These are phyloP conservation scores for Tetramorium bicarinatum DNA, from an alignment of 2,888 invertebrate genomes.

Conservation along the genomic window DNA sequence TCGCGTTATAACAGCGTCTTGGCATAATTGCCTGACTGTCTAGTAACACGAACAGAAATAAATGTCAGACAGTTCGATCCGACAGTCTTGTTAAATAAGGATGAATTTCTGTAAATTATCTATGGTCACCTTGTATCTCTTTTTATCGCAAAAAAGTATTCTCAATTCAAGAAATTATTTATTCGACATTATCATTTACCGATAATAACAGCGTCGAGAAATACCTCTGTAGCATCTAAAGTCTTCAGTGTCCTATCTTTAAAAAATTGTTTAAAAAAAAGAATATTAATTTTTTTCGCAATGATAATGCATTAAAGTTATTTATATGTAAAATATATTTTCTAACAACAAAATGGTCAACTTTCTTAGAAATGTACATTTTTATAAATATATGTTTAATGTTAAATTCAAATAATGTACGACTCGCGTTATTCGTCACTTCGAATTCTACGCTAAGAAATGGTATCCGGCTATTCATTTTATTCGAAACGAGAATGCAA, in stretches of 20 bases:
- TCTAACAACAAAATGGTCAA: neutral
- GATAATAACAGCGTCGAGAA: conserved; percentile 19
- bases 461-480: neutral
- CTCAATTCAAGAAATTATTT: conserved; percentile 12
- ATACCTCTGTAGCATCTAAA: neutral
- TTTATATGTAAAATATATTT: neutral
- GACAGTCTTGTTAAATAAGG: conserved; percentile 17
- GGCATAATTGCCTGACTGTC: conserved; percentile 25
- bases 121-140: conserved; percentile 4
- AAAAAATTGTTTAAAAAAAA: neutral
- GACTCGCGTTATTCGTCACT: neutral
- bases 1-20: conserved; percentile 23
- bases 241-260: neutral
- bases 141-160: conserved; percentile 24
- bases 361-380: neutral
- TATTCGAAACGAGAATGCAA: neutral
- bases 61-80: conserved; percentile 62
- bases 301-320: neutral
- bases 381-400: neutral
- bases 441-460: neutral
- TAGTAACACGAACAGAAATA: conserved; percentile 51
- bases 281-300: neutral
- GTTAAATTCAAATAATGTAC: neutral
- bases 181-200: neutral
- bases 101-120: conserved; percentile 61